These are phyloP conservation scores for Diarsia rubi DNA, from an alignment of 2,888 invertebrate genomes.

Conservation along the genomic window DNA sequence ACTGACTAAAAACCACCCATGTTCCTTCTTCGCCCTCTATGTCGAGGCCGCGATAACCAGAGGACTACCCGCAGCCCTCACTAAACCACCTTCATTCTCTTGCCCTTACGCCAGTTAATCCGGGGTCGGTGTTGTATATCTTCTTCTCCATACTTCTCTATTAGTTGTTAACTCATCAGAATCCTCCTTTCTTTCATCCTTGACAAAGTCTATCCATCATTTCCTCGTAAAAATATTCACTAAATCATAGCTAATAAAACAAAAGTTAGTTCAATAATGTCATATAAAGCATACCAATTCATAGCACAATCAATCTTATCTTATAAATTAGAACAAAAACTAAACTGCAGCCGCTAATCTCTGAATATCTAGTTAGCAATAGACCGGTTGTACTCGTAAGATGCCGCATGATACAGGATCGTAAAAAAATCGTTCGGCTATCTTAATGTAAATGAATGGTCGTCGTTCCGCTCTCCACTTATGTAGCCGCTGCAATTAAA, in stretches of 20 bases:
- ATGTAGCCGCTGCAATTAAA: slow-evolving; percentile 67
- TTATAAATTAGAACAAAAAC: slow-evolving; percentile 11
- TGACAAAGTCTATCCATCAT: too few species aligned
- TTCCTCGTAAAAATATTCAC: not conserved
- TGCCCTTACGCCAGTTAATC: too few species aligned
- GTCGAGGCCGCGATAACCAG: too few species aligned
- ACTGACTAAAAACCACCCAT: too few species aligned
- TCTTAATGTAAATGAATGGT: slow-evolving; percentile 65
- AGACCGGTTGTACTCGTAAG: slow-evolving; percentile 42
- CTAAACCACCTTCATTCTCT: too few species aligned
- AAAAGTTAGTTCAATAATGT: not conserved
- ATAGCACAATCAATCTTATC: slow-evolving; percentile 1
- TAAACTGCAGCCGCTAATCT: slow-evolving; percentile 24
- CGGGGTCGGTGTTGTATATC: too few species aligned
- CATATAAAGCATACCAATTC: not conserved
- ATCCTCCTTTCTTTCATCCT: too few species aligned
- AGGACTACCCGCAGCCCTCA: too few species aligned
- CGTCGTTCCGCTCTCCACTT: slow-evolving; percentile 56
- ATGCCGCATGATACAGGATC: slow-evolving; percentile 55
- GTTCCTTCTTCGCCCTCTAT: too few species aligned
- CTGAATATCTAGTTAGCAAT: slow-evolving; percentile 43
- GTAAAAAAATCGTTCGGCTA: slow-evolving; percentile 62
- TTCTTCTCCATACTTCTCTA: too few species aligned
- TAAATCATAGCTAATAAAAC: not conserved
- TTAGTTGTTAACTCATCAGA: too few species aligned